Evolutionary conservation across 2,888 invertebrate species (phyloP), one percentile per base, ranked within the genome.

Genomic region (Atethmia centrago): DNA sequence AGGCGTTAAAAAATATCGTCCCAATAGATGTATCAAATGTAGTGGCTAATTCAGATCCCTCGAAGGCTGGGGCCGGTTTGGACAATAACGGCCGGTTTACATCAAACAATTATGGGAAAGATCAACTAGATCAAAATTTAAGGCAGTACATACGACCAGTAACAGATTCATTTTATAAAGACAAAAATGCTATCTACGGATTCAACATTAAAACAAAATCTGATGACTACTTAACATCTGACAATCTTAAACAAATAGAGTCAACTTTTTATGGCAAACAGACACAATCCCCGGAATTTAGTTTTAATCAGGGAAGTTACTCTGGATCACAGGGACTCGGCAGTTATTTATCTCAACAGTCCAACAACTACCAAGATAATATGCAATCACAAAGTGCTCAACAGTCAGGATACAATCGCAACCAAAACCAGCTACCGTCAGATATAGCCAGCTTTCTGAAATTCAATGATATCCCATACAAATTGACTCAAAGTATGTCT

Each of bases 21-120:
- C 94, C 96, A 3, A 95, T 96, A 64, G 96, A 95, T 84, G 93
- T 95, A 7, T 94, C 96, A 51, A 96, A 96, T 81, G 94, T 95
- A 47, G 93, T 96, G 19, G 85, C 91, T 28, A 94, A 93, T 80
- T 91, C 92, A 40, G 94, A 95, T 59, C 80, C 89, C 10, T 90
- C 92, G 74, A 95, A 94, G 87, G 75, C 82, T 16, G 71, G 86
- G 36, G 72, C 85, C 21, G 85, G 75, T 14, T 82, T 87, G 47
- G 93, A 94, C 58, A 85, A 78, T 62, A 91, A 71, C 72, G 90
- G 90, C 56, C 91, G 90, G 76, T 93, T 88, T 64, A 87, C 82
- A 68, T 65, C 91, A 53, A 86, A 85, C 64, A 93, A 88, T 71
- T 92, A 90, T 74, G 91, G 86, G n/a, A 95, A 93, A 88, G 95